Conservation (phyloP, 2,888 invertebrate genomes). For the Sicus ferrugineus region DNA sequence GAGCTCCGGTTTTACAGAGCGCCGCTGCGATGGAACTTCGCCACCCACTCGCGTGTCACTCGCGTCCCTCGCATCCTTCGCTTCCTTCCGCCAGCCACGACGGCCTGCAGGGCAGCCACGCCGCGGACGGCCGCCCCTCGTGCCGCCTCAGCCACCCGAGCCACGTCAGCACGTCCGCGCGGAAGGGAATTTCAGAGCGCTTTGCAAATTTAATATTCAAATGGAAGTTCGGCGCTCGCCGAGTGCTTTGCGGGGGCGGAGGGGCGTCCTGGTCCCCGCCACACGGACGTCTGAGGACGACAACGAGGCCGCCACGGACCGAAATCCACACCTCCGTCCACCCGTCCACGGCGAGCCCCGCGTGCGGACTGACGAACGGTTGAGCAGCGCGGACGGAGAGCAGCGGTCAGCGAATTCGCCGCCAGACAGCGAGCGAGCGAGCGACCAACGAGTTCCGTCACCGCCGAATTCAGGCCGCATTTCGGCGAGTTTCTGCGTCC, state of each 20-base stretch:
- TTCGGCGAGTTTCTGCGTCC: no score
- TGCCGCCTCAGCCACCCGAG: no score
- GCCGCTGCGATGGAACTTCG: neutral
- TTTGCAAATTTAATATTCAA: constrained; percentile 20
- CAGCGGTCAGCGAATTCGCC: no score
- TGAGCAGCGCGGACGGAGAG: no score
- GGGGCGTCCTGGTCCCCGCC: neutral
- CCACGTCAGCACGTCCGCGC: constrained; percentile 7
- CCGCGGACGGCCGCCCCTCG: no score
- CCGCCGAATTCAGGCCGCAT: no score
- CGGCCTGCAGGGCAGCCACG: neutral
- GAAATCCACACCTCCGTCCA: neutral
- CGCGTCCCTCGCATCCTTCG: neutral
- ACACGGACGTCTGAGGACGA: neutral
- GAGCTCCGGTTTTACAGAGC: neutral
- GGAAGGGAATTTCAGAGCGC: neutral
- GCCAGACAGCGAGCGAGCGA: no score
- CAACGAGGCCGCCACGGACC: neutral
- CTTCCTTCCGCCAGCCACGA: neutral
- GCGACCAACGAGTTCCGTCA: no score
- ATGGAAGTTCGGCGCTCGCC: neutral
- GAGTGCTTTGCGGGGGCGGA: neutral
- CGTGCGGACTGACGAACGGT: no score
- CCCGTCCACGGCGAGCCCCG: neutral
- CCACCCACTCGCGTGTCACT: neutral